phyloP scores from a whole-genome alignment of 1,140 invertebrate species.

The Atta cephalotes region DNA sequence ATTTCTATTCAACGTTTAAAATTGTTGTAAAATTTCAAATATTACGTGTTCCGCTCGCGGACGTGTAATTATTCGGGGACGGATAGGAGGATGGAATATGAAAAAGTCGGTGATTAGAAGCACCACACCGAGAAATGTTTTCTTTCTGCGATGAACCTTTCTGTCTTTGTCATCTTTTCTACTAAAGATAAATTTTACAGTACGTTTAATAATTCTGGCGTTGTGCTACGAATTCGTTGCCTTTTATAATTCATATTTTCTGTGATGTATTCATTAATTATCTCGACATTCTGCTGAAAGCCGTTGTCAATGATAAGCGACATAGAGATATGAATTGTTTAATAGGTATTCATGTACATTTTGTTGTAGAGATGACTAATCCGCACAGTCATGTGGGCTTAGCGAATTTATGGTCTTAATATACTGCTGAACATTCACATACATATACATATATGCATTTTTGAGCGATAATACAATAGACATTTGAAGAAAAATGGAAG shows the following conservation, averaged over 20 bases:
- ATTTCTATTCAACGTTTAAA: neutral
- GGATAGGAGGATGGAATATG: neutral
- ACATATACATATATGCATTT: neutral
- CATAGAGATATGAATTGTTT: neutral
- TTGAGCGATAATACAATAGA: neutral
- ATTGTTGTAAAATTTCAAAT: neutral
- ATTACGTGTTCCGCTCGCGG: neutral
- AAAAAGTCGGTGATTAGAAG: constrained; percentile 40
- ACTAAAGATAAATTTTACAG: constrained; percentile 4
- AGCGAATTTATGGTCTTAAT: neutral
- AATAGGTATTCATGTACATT: neutral
- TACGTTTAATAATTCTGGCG: constrained; percentile 42
- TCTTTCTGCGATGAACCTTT: constrained; percentile 31
- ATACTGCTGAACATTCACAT: neutral
- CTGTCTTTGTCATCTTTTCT: neutral
- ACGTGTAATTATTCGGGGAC: constrained; percentile 33
- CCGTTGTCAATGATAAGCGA: neutral
- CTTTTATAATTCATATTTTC: constrained; percentile 24
- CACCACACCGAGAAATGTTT: constrained; percentile 16
- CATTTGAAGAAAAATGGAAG: neutral
- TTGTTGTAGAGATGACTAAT: neutral
- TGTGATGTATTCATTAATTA: constrained; percentile 31
- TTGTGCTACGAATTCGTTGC: neutral
- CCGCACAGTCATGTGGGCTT: neutral
- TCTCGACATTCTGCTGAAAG: neutral